Percentiles rank a stretch among this genome's conserved stretches.
Conservation (phyloP, 2,113 vertebrate genomes). For the Nerophis lumbriciformis region DNA sequence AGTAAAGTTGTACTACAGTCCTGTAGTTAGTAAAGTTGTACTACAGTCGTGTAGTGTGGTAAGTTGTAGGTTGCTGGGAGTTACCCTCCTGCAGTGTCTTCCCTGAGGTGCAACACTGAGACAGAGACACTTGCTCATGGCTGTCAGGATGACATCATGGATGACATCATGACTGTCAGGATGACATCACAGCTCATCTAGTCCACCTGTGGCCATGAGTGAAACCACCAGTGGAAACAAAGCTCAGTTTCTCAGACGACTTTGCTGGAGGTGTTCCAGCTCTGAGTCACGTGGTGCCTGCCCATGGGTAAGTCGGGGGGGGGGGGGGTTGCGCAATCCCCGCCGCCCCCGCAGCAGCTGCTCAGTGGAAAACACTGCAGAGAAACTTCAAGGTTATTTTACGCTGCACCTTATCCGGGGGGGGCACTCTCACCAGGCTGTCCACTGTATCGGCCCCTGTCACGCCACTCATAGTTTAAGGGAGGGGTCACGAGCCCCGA, state of each 20-base stretch:
- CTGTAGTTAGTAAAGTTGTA: not conserved
- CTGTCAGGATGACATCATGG: conserved; percentile 25
- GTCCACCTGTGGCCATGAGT: not conserved
- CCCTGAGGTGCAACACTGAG: not conserved
- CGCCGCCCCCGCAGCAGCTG: conserved; percentile 32
- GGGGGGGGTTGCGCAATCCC: conserved; percentile 39
- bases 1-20: no score
- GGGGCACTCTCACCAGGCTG: conserved; percentile 36
- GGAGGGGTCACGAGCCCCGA: conserved; percentile 71
- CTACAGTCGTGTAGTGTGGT: no score
- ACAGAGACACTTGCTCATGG: not conserved
- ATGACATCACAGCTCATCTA: conserved; percentile 16
- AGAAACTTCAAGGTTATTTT: conserved; percentile 5
- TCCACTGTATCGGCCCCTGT: conserved; percentile 41
- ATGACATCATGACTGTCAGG: not conserved
- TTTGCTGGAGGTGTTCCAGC: conserved; percentile 14
- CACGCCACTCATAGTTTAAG: conserved; percentile 47
- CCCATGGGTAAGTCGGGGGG: conserved; percentile 8
- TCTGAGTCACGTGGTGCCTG: conserved; percentile 35
- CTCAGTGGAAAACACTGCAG: conserved; percentile 23
- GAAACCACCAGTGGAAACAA: not conserved
- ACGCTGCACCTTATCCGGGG: conserved; percentile 46
- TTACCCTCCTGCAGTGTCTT: not conserved
- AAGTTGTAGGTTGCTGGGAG: not conserved
- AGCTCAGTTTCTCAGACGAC: conserved; percentile 6